These are phyloP conservation scores for Pseudoips prasinana DNA, from an alignment of 2,888 invertebrate species.

Conservation along the genomic window DNA sequence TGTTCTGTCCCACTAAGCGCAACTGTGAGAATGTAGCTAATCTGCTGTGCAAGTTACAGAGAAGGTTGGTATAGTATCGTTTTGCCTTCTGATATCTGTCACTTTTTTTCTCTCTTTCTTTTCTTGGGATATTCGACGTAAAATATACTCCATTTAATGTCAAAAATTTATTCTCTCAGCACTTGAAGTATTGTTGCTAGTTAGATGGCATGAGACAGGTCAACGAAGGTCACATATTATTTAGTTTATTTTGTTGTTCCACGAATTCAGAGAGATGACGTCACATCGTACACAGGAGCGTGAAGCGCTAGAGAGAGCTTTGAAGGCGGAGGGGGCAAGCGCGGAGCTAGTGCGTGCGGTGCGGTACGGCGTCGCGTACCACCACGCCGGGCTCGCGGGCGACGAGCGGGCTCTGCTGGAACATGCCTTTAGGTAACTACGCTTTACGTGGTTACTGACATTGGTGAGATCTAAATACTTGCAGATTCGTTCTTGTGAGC, in stretches of 20 bases:
- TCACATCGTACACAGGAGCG: constrained; percentile 47
- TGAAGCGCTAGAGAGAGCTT: constrained; percentile 59
- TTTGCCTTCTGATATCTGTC: background rate
- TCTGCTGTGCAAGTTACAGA: constrained; percentile 85
- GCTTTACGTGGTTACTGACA: too few species aligned
- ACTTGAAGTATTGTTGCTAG: too few species aligned
- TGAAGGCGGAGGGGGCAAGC: constrained; percentile 86
- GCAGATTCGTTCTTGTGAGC: too few species aligned
- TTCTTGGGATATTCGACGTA: background rate
- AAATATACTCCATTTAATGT: background rate
- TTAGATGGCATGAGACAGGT: too few species aligned
- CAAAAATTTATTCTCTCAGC: background rate
- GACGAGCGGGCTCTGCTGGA: constrained; percentile 94
- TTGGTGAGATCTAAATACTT: too few species aligned
- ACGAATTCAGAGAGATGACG: constrained; percentile 57
- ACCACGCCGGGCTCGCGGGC: constrained; percentile 94
- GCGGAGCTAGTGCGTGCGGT: constrained; percentile 84
- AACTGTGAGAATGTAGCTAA: constrained; percentile 95
- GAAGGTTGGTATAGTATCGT: constrained; percentile 46
- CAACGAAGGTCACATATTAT: too few species aligned
- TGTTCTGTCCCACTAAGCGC: constrained; percentile 96
- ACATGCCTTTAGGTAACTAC: constrained; percentile 87
- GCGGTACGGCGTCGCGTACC: constrained; percentile 93
- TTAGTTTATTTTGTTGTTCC: too few species aligned
- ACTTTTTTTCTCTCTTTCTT: background rate